A percentile compares a stretch with the other conserved stretches of the same genome.
phyloP scores from a whole-genome alignment of 2,113 vertebrate species.

The Corythaixoides concolor region DNA sequence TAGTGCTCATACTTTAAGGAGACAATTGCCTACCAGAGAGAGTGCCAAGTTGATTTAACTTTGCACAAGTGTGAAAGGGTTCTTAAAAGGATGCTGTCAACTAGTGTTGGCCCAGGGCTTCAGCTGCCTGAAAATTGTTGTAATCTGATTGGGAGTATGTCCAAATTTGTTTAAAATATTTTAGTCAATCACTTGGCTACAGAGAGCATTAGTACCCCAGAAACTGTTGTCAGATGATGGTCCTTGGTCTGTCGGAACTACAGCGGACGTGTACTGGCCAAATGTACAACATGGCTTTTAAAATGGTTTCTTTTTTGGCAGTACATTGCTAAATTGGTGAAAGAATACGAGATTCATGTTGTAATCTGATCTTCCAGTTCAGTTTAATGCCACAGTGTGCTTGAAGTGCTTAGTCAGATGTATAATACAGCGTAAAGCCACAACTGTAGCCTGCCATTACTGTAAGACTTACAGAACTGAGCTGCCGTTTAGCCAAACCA shows the following conservation, averaged over 20 bases:
- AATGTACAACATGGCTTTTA: neutral
- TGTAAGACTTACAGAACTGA: neutral
- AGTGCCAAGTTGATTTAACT: slow-evolving; percentile 72
- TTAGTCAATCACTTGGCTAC: neutral
- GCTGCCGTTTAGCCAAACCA: neutral
- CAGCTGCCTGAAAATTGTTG: slow-evolving; percentile 35
- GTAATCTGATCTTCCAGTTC: slow-evolving; percentile 31
- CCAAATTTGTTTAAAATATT: slow-evolving; percentile 41
- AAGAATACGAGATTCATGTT: neutral
- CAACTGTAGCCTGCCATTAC: neutral
- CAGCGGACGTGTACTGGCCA: neutral
- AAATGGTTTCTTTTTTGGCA: slow-evolving; percentile 19
- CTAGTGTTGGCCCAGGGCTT: neutral
- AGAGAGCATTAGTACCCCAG: neutral
- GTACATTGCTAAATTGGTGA: neutral
- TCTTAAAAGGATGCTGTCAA: slow-evolving; percentile 50
- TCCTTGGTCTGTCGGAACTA: neutral
- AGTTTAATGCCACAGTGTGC: neutral
- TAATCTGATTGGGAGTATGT: slow-evolving; percentile 5
- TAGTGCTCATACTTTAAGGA: slow-evolving; percentile 56
- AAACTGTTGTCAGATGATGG: neutral
- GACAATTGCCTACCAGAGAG: slow-evolving; percentile 57
- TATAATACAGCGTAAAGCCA: slow-evolving; percentile 18
- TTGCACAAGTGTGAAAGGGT: slow-evolving; percentile 53
- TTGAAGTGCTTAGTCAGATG: neutral